Base-by-base conservation (phyloP, 2,797 vertebrate genomes). In the Artibeus lituratus region DNA sequence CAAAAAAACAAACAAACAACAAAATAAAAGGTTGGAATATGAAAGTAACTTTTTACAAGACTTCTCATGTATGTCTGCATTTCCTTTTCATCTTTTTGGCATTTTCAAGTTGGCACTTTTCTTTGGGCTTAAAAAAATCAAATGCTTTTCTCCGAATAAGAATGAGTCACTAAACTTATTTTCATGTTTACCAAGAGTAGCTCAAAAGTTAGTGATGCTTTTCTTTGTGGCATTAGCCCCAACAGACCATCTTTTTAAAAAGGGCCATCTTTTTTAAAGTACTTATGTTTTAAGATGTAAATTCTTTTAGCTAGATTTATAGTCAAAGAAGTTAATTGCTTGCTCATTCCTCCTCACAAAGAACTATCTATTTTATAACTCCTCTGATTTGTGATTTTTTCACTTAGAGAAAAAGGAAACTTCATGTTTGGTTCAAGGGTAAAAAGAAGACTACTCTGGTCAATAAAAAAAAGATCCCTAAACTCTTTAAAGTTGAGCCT, bases 141-240 rank as follows among this genome's bases (percentile, higher is more conserved):
- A 96, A 81, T 77, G n/a, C 70, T 59, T 85, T 94, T 15, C 91
- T 97, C 74, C 91, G 93, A 97, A 87, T 95, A 95, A 96, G 89
- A 94, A 69, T 96, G 92, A 97, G 93, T 96, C 80, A 80, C 77
- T 86, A 97, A 97, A 74, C 32, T 94, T 96, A 42, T 94, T 97
- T 96, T 83, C 69, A 21, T 93, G 87, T 97, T 97, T 95, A 82
- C 84, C 55, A 49, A 37, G 55, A 86, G 44, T 74, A 70, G 15
- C 92, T 92, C 67, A 49, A 62, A 92, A 95, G 57, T 72, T 87
- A 53, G 74, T 51, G 8, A 5, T 65, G 39, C 78, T 67, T 88
- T 80, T 72, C 70, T 39, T 55, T 57, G 53, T 91, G 72, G 8
- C 78, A 92, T 26, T 59, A 93, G 44, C 77, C 96, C 94, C 74